Evolutionary conservation across 1,140 invertebrate species (phyloP), one percentile per base, ranked within the genome.

Genomic region (Drosophila auraria): DNA sequence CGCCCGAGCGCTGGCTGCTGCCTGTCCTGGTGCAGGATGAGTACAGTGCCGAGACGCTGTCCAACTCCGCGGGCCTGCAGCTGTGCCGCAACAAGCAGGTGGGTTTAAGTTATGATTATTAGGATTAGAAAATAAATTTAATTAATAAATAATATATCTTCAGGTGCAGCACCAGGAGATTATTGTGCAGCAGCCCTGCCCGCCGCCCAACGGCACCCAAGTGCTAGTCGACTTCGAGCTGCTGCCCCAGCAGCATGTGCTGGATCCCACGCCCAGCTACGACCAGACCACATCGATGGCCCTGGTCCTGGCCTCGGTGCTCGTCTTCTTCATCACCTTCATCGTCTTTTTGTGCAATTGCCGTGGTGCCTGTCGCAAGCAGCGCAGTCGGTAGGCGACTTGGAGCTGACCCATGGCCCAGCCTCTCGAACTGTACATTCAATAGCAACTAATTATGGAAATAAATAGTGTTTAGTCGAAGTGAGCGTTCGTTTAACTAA

Each of bases 141-240:
- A 11, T 4, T 6, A 45, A 40, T 36, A 44, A 11, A 4, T 42
- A 8, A 30, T 2, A 6, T 4, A 5, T 33, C 68, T 68, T 53
- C 49, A 97, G 95, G 95, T 96, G 38, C 96, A 97, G 82, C 95
- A 96, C 71, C 95, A 96, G 91, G 97, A 97, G 83, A 97, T 97
- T 42, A 97, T 97, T 80, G 96, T 97, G 23, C 96, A 97, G 87
- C 95, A 96, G 20, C 95, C 96, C 4, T 97, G 97, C 89, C 96
- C 96, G 14, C 94, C 95, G 5, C 95, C 96, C 1, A 96, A 97
- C 82, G 96, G 96, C n/a, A 95, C 95, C 5, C 94, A 96, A 84
- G 95, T 96, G 15, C 93, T 97, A 38, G 92, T 93, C 30, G 95
- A 95, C 87, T 95, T 93, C 83, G 94, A 94, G 47, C 94, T 95